These are phyloP conservation scores for Anthrax anthrax DNA, from an alignment of 2,888 invertebrate species.

Conservation along the genomic window DNA sequence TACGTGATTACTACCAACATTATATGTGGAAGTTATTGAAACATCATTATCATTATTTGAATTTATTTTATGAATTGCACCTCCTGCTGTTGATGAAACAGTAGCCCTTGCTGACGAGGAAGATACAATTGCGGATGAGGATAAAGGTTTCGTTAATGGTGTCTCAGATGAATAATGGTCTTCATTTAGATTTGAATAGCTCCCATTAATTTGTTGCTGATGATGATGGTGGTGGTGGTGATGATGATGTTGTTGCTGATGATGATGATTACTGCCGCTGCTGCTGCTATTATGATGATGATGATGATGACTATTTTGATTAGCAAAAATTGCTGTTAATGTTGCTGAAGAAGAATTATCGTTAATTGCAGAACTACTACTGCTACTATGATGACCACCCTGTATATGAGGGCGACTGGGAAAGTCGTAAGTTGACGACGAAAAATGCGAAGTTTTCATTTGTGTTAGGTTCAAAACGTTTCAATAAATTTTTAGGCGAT, in stretches of 20 bases:
- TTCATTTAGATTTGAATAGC: slow-evolving; percentile 10
- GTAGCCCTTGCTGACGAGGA: not conserved
- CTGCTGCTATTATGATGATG: slow-evolving; percentile 9
- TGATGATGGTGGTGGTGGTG: slow-evolving; percentile 1
- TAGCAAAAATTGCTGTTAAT: slow-evolving; percentile 4
- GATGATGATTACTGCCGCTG: too few relatives aligned
- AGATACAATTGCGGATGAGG: slow-evolving; percentile 4
- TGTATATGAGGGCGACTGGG: slow-evolving; percentile 20
- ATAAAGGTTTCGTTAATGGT: not conserved
- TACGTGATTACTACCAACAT: slow-evolving; percentile 9
- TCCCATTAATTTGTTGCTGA: slow-evolving; percentile 11
- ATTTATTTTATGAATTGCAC: slow-evolving; percentile 3
- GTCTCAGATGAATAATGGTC: slow-evolving; percentile 5
- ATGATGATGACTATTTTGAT: slow-evolving; percentile 10
- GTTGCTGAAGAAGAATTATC: slow-evolving; percentile 6
- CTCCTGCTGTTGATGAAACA: not conserved
- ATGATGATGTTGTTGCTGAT: not conserved
- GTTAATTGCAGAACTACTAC: slow-evolving; percentile 8
- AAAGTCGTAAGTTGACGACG: slow-evolving; percentile 22
- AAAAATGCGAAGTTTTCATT: slow-evolving; percentile 25
- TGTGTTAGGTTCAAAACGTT: slow-evolving; percentile 10
- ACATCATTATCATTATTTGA: slow-evolving; percentile 12
- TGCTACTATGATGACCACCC: slow-evolving; percentile 17
- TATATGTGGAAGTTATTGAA: slow-evolving; percentile 13
- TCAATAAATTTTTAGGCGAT: slow-evolving; percentile 1